Conservation (phyloP, 2,888 invertebrate genomes). For the Sarcophaga variegata region DNA sequence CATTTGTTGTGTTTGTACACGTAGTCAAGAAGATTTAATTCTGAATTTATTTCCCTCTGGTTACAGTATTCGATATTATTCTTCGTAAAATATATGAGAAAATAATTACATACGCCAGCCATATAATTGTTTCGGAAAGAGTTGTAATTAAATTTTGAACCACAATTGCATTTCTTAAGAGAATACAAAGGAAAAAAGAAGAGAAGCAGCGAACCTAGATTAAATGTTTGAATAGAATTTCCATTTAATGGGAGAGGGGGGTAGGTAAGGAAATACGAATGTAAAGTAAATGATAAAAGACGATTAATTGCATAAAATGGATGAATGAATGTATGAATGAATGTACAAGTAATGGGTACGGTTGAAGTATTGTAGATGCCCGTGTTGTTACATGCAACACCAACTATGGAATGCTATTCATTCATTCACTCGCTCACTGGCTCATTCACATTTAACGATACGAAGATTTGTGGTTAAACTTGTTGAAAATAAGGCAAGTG, state of each 20-base stretch:
- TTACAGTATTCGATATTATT: no score
- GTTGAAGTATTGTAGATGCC: background rate
- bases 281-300: conserved; percentile 36
- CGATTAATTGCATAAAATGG: conserved; percentile 37
- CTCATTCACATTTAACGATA: conserved; percentile 23
- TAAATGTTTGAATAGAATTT: conserved; percentile 22
- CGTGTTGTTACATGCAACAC: background rate
- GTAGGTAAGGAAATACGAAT: conserved; percentile 33
- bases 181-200: background rate
- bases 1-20: no score
- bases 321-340: conserved; percentile 26
- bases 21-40: no score
- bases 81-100: no score
- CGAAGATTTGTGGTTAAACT: conserved; percentile 63
- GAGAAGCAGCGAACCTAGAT: background rate
- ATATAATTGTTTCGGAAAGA: no score
- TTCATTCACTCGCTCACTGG: no score
- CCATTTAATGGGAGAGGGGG: background rate
- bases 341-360: background rate
- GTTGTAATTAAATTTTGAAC: conserved; percentile 64
- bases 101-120: no score
- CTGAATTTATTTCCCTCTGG: no score
- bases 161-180: conserved; percentile 33
- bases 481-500: conserved; percentile 59
- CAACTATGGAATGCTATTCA: background rate